A percentile compares a stretch with the other conserved stretches of the same genome.
Evolutionary conservation across 2,113 vertebrate genomes (phyloP).

Genomic region (Tetrax tetrax): DNA sequence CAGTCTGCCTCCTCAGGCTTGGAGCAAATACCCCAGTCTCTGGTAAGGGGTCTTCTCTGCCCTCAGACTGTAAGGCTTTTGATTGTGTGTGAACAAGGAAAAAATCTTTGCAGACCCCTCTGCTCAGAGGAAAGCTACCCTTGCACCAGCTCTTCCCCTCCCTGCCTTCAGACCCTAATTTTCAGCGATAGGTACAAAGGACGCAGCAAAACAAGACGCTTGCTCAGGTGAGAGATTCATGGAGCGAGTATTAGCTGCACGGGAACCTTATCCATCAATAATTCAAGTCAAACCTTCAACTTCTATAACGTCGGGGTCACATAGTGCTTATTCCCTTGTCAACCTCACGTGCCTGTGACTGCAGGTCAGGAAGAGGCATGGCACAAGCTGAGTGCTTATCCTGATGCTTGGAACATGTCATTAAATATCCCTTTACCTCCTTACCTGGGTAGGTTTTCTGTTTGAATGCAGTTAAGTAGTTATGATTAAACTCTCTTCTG

Average conservation of each 20-base stretch:
- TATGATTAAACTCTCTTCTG: not conserved
- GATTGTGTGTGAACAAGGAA: not conserved
- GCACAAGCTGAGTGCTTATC: not conserved
- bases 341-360: not conserved
- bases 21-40: not conserved
- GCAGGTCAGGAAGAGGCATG: not conserved
- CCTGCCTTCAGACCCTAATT: accelerated
- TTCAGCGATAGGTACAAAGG: not conserved
- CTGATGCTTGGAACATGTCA: not conserved
- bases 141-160: not conserved
- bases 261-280: not conserved
- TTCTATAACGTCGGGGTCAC: not conserved
- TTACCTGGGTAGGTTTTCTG: not conserved
- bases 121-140: not conserved
- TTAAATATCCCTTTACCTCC: not conserved
- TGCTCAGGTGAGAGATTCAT: not conserved
- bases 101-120: not conserved
- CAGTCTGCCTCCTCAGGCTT: not conserved
- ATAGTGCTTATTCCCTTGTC: not conserved
- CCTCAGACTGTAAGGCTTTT: not conserved
- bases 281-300: not conserved
- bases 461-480: not conserved
- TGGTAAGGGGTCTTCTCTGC: not conserved
- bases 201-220: not conserved
- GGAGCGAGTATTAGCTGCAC: not conserved